phyloP scores from a whole-genome alignment of 2,888 invertebrate genomes.

The Patella depressa region DNA sequence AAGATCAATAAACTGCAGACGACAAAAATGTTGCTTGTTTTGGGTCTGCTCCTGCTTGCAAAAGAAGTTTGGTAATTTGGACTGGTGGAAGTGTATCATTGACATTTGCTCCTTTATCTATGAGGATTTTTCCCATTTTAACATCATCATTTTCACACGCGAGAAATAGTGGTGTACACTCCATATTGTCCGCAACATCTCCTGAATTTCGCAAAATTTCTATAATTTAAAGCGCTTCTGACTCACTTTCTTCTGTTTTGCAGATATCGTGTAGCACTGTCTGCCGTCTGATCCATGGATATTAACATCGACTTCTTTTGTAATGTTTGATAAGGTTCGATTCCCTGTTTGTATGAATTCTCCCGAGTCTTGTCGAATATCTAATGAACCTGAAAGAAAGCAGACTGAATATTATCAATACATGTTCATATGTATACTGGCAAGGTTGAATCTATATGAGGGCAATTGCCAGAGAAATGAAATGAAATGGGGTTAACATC shows the following conservation, averaged over 20 bases:
- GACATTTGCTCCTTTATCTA: slow-evolving; percentile 53
- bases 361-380: no score
- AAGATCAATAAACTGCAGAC: slow-evolving; percentile 53
- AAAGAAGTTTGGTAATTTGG: slow-evolving; percentile 55
- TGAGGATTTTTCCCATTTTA: slow-evolving; percentile 47
- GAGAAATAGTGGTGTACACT: slow-evolving; percentile 52
- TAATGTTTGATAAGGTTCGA: no score
- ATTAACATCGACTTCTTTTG: slow-evolving; percentile 29
- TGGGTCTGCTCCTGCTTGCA: slow-evolving; percentile 54
- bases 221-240: slow-evolving; percentile 49
- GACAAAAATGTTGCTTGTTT: slow-evolving; percentile 60
- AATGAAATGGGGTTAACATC: no score
- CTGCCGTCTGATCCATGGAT: slow-evolving; percentile 52
- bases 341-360: no score
- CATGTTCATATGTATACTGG: no score
- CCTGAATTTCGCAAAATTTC: slow-evolving; percentile 45
- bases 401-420: no score
- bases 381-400: no score
- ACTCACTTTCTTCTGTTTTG: slow-evolving; percentile 44
- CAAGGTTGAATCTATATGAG: no score
- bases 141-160: slow-evolving; percentile 58
- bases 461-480: no score
- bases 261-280: slow-evolving; percentile 52
- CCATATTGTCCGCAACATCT: slow-evolving; percentile 56
- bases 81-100: slow-evolving; percentile 59